These are phyloP conservation scores for Cydia amplana DNA, from an alignment of 1,140 invertebrate species.

Conservation along the genomic window DNA sequence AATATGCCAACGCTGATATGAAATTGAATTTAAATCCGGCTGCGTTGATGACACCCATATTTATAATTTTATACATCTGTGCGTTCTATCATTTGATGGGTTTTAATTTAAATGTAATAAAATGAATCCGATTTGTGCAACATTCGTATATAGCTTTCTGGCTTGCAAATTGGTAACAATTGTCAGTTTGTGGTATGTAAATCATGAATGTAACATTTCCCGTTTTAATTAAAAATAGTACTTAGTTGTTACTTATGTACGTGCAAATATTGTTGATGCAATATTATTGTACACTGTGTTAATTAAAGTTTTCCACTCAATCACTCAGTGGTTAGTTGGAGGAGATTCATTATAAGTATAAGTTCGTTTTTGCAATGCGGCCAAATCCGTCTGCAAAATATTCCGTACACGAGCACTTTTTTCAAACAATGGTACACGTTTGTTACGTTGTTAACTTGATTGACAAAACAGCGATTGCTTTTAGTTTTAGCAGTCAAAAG, in stretches of 20 bases:
- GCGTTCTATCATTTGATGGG: constrained; percentile 1
- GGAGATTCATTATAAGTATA: too few relatives aligned
- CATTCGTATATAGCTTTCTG: background rate
- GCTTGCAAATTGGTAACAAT: background rate
- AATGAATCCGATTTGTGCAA: constrained; percentile 15
- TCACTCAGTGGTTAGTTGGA: too few relatives aligned
- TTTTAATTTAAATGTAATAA: constrained; percentile 24
- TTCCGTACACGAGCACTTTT: too few relatives aligned
- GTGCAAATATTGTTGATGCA: too few relatives aligned
- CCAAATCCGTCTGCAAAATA: too few relatives aligned
- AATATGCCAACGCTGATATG: constrained; percentile 66
- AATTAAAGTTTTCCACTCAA: too few relatives aligned
- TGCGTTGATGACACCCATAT: constrained; percentile 48
- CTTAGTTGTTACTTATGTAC: background rate
- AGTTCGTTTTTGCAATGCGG: too few relatives aligned
- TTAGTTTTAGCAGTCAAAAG: too few relatives aligned
- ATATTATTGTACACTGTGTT: too few relatives aligned
- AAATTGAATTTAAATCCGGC: constrained; percentile 75
- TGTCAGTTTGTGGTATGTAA: background rate
- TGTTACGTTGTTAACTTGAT: too few relatives aligned
- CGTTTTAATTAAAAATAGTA: background rate
- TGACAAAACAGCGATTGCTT: too few relatives aligned
- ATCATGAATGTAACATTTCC: background rate
- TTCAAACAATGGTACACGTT: too few relatives aligned
- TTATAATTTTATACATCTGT: constrained; percentile 27